Conservation (phyloP, 1,140 invertebrate genomes). For the Bombyx mandarina region DNA sequence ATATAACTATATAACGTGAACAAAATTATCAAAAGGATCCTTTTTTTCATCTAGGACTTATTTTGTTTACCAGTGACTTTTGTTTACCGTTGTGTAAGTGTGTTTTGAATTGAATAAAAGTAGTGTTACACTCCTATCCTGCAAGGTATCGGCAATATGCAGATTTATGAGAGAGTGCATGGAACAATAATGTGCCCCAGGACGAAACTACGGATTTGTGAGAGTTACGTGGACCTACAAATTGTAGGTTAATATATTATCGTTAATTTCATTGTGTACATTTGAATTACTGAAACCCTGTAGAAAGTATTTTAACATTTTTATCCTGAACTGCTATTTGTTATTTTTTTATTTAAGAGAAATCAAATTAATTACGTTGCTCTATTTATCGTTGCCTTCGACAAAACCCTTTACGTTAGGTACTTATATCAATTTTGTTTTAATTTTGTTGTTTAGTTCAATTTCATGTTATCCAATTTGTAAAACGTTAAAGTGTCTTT, state of each 20-base stretch:
- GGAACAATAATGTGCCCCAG: slow-evolving; percentile 11
- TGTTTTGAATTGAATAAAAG: slow-evolving; percentile 37
- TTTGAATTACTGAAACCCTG: not conserved
- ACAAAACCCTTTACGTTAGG: too few relatives aligned
- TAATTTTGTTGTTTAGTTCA: too few relatives aligned
- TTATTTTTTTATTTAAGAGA: too few relatives aligned
- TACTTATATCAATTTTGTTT: too few relatives aligned
- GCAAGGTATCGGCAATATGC: slow-evolving; percentile 28
- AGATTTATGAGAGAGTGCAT: slow-evolving; percentile 42
- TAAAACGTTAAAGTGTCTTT: too few relatives aligned
- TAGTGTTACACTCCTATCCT: slow-evolving; percentile 30
- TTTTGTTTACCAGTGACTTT: slow-evolving; percentile 55
- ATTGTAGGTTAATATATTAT: slow-evolving; percentile 48
- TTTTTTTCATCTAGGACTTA: slow-evolving; percentile 42
- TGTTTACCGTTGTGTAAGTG: slow-evolving; percentile 55
- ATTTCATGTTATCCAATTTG: too few relatives aligned
- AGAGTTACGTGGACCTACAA: slow-evolving; percentile 48
- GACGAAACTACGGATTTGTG: too few relatives aligned
- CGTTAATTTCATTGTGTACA: slow-evolving; percentile 4
- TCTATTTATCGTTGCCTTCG: too few relatives aligned
- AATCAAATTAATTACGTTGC: too few relatives aligned
- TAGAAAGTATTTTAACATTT: not conserved
- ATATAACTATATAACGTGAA: not conserved
- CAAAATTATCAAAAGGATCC: slow-evolving; percentile 27
- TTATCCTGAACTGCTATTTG: too few relatives aligned